Evolutionary conservation across 2,113 vertebrate genomes (phyloP), one percentile per base, ranked within the genome.

Genomic region (Lophura nycthemera): DNA sequence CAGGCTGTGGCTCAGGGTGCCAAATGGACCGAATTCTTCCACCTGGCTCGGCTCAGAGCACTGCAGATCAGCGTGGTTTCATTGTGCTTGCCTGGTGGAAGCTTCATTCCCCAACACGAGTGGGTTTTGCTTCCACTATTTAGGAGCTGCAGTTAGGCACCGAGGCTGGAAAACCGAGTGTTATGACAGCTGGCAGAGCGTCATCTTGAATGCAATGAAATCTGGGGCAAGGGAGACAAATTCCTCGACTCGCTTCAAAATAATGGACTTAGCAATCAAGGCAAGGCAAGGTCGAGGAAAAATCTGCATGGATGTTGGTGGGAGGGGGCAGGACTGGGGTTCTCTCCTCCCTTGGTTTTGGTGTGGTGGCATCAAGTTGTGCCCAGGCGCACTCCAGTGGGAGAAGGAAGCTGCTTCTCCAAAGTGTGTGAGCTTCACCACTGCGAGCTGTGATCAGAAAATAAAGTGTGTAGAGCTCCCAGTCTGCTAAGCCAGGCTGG

Each of bases 351-450:
- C 18, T 90, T 30, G 56, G 15, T 90, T 83, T 61, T 42, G 40
- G 30, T 27, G 13, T n/a, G 45, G 15, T 52, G 54, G 5, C n/a
- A 11, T 88, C n/a, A 32, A 73, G 76, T 43, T 21, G 13, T 2
- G 1, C 13, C 14, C 43, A 59, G 67, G 8, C 32, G 0, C 24
- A 12, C 27, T 61, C 54, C n/a, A 3, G 0, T 20, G 29, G 29
- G 36, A 67, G 32, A n/a, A 34, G 14, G 36, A 45, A 54, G 17
- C 12, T 21, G 13, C 19, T 13, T 50, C 42, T 77, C 30, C 2
- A 0, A n/a, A 76, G 48, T 15, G 32, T 7, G 1, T 45, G 19
- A 20, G 38, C 45, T 11, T 29, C 43, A 10, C 20, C 27, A 25
- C n/a, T 15, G 25, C 10, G 12, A 61, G 24, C 34, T 27, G 30